phyloP scores from a whole-genome alignment of 2,888 invertebrate species.

The Pseudococcus jackbeardsleyi region DNA sequence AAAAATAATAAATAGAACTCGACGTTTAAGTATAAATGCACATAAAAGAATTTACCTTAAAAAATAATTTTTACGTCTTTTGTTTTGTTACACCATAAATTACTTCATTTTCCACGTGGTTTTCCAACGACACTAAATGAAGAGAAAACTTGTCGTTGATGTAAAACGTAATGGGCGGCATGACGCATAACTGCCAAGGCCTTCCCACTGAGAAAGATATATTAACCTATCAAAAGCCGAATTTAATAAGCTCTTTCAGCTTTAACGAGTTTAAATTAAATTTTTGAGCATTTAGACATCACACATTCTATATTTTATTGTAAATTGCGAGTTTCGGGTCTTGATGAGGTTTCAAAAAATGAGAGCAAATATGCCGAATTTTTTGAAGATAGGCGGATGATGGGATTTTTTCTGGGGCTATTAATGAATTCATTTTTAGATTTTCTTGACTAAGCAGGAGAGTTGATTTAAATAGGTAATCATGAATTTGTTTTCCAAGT shows the following conservation, averaged over 20 bases:
- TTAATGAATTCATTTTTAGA: no score
- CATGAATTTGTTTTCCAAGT: no score
- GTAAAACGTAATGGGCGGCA: slow-evolving; percentile 27
- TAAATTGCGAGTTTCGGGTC: background rate
- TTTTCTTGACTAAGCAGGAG: no score
- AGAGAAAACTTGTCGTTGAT: slow-evolving; percentile 51
- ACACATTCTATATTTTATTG: background rate
- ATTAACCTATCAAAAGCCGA: slow-evolving; percentile 26
- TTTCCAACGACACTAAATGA: slow-evolving; percentile 45
- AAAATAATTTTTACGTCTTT: slow-evolving; percentile 17
- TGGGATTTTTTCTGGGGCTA: no score
- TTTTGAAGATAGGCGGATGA: no score
- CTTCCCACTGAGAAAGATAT: slow-evolving; percentile 51
- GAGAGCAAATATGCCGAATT: no score
- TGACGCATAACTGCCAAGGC: slow-evolving; percentile 32
- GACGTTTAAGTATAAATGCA: background rate
- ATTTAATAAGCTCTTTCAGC: slow-evolving; percentile 22
- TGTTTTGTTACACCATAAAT: background rate
- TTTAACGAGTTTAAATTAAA: slow-evolving; percentile 44
- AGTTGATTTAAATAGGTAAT: no score
- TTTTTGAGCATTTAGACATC: background rate
- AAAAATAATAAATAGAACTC: background rate
- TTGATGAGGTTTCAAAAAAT: background rate
- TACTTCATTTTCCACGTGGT: slow-evolving; percentile 50
- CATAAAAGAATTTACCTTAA: background rate